Base-by-base conservation (phyloP, 2,888 invertebrate genomes). In the Agrilus mali region DNA sequence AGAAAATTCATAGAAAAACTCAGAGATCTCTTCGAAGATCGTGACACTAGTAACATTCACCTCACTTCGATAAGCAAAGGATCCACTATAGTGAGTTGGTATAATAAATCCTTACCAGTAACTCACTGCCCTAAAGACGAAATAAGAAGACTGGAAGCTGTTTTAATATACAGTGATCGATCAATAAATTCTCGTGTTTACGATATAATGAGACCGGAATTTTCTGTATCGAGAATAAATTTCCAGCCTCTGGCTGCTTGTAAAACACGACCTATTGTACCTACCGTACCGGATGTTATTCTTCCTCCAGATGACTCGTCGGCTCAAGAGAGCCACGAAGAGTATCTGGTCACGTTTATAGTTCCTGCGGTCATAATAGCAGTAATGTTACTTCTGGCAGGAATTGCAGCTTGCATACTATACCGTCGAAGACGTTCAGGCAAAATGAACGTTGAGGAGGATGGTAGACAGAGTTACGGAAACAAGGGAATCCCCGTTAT, bases 401-500 rank as follows among this genome's bases (percentile, higher is more conserved):
- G 86, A 1, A 72, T 93, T 42, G 81, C 94, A 42, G 93, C 94
- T 1, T 89, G 92, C 59, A 78, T 90, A 42, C 69, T 95, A 40
- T 93, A 94, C 61, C 77, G 88, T 53, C 77, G 86, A 50, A 77
- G 86, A 54, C 77, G 86, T 52, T 86, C 85, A 41, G 90, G 92
- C 49, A 84, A 89, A 72, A 81, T 86, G 82, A 82, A 81, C 56
- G 71, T 84, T 47, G 81, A 81, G 59, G 85, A 87, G 58, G 87
- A 88, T 58, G 87, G 87, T 54, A 74, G 86, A 14, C 82, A 84
- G 61, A 83, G 83, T 50, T 86, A 87, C 70, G 78, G 86, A 39
- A 85, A 84, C 55, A 86, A 86, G 64, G 75, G 75, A 44, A 92
- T 94, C 57, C 96, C 97, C 1, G 93, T 96, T 33, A 96, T 97